Conservation (phyloP, 2,797 vertebrate species). For the Gastrophryne carolinensis region DNA sequence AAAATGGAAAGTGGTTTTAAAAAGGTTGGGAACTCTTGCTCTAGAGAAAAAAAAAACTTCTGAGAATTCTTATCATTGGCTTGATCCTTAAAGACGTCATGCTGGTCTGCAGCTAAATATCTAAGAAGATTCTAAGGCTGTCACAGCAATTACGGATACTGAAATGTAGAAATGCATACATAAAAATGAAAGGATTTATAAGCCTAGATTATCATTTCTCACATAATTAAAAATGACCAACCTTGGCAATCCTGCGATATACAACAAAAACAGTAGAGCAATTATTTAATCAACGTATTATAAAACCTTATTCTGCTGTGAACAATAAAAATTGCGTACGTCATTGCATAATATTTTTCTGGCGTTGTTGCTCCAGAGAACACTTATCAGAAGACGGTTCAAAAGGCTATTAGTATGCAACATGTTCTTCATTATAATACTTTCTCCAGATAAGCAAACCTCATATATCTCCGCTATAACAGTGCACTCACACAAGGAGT, state of each 20-base stretch:
- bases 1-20: no score
- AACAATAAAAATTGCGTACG: background rate
- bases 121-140: no score
- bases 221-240: background rate
- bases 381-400: background rate
- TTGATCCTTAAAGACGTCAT: no score
- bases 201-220: background rate
- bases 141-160: no score
- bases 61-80: no score
- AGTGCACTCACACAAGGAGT: background rate
- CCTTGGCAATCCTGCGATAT: background rate
- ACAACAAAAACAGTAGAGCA: constrained; percentile 19
- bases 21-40: no score
- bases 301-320: constrained; percentile 15
- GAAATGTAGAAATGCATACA: background rate
- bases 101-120: no score
- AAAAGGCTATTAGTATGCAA: constrained; percentile 1
- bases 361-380: background rate
- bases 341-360: constrained; percentile 8
- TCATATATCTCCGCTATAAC: background rate
- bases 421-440: constrained; percentile 3
- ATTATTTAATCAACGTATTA: constrained; percentile 30
- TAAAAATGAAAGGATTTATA: background rate
- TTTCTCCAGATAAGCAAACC: background rate
- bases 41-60: no score